Conservation (phyloP, 2,113 vertebrate species). For the Copsychus sechellarum region DNA sequence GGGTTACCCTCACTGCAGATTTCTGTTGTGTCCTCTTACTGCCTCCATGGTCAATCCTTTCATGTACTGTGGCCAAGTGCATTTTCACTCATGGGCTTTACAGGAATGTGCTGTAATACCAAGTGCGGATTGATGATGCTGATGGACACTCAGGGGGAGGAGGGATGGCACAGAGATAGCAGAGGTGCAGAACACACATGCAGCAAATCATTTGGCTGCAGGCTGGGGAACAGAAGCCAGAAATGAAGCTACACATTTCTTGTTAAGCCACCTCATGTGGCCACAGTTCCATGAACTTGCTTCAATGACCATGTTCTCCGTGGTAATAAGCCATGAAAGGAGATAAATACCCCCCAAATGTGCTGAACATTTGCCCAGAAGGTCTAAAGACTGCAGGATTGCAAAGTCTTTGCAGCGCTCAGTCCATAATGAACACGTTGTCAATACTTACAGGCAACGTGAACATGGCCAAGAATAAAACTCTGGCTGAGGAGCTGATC, state of each 20-base stretch:
- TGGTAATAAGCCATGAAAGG: neutral
- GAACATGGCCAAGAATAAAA: neutral
- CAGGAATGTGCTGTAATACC: neutral
- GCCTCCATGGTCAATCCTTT: neutral
- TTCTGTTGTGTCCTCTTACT: neutral
- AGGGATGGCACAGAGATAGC: neutral
- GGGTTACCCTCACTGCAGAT: neutral
- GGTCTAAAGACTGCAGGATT: neutral
- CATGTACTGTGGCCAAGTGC: neutral
- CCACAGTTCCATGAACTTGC: neutral
- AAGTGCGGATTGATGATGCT: neutral
- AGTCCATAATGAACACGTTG: neutral
- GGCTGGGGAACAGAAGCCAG: neutral
- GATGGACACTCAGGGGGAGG: neutral
- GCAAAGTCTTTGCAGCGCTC: neutral
- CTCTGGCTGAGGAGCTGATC: neutral
- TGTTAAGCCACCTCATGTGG: neutral
- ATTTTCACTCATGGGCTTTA: neutral
- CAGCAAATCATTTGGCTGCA: neutral
- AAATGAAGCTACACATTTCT: neutral
- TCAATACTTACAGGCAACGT: neutral
- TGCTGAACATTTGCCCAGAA: neutral
- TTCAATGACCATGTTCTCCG: neutral
- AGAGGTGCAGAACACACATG: neutral
- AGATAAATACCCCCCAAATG: neutral